Conservation (phyloP, 2,888 invertebrate species). For the Antitype chi region DNA sequence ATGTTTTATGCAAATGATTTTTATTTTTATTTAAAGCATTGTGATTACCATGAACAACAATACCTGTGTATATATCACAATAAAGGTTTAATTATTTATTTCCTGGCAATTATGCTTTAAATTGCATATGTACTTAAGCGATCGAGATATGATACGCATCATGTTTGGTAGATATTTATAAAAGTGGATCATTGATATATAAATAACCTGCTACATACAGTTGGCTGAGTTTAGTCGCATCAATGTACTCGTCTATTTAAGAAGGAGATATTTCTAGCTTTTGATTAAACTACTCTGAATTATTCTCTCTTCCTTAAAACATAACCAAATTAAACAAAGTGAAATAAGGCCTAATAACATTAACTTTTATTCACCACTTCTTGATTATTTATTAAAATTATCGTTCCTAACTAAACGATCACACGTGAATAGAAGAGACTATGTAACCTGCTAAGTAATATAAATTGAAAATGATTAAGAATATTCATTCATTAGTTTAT, state of each 20-base stretch:
- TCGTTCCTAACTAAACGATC: not conserved
- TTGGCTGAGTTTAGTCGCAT: not conserved
- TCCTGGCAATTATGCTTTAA: not conserved
- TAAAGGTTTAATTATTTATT: not conserved
- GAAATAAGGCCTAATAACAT: not conserved
- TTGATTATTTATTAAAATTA: not conserved
- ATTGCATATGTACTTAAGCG: not conserved
- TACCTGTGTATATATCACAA: not conserved
- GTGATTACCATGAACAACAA: not conserved
- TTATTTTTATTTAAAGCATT: no score
- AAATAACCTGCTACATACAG: not conserved
- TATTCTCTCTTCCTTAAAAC: not conserved
- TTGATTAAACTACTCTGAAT: not conserved
- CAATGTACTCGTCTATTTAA: not conserved
- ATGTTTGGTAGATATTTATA: not conserved
- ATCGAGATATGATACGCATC: not conserved
- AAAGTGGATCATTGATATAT: not conserved
- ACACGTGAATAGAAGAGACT: not conserved
- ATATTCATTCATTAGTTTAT: not conserved
- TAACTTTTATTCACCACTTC: no score
- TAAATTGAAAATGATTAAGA: not conserved
- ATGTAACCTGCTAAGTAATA: not conserved
- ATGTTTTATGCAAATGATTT: no score
- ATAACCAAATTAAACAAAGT: not conserved
- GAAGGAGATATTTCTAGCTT: not conserved